Conservation (phyloP, 2,888 invertebrate genomes). For the Spatulosminthurus flaviceps region DNA sequence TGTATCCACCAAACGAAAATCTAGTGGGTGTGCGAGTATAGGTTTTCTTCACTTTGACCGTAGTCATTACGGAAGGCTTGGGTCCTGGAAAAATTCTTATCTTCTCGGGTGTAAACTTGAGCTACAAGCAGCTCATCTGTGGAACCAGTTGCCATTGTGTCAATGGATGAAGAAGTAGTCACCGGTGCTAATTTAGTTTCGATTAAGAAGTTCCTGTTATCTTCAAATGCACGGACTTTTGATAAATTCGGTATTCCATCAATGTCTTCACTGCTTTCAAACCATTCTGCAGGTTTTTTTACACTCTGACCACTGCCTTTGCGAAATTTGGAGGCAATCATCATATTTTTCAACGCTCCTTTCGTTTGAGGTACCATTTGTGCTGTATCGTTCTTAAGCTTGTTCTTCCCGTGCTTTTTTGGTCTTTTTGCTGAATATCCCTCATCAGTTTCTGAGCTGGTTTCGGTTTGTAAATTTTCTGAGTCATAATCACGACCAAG, state of each 20-base stretch:
- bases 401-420: neutral
- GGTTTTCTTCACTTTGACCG: neutral
- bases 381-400: neutral
- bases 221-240: slow-evolving; percentile 3
- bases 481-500: slow-evolving; percentile 2
- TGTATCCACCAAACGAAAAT: too few relatives aligned
- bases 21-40: neutral
- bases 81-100: neutral
- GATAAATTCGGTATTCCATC: neutral
- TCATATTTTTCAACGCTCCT: slow-evolving; percentile 33
- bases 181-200: neutral
- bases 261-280: neutral
- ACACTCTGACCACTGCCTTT: neutral
- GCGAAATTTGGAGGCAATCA: slow-evolving; percentile 22
- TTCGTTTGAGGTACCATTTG: neutral
- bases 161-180: slow-evolving; percentile 26
- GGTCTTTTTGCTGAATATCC: neutral
- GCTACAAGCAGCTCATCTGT: slow-evolving; percentile 40
- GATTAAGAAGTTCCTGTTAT: neutral
- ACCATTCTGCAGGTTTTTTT: neutral
- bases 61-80: slow-evolving; percentile 1
- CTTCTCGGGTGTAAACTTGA: slow-evolving; percentile 19
- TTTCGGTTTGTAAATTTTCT: neutral
- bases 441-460: neutral
- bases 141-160: slow-evolving; percentile 27